These are phyloP conservation scores for Acronicta psi DNA, from an alignment of 2,888 invertebrate genomes.

Conservation along the genomic window DNA sequence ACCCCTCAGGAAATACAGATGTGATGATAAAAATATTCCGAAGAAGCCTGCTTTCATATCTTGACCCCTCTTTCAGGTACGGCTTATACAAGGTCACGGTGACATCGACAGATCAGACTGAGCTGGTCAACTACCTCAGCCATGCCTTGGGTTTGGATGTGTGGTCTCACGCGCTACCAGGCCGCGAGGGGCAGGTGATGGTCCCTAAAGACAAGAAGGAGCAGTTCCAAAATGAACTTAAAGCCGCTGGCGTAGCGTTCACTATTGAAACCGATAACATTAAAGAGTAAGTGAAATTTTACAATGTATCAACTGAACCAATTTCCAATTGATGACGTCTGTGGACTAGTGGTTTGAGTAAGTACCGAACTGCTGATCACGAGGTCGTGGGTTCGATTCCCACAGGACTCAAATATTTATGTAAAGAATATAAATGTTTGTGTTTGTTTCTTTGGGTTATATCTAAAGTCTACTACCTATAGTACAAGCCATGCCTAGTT, in stretches of 20 bases:
- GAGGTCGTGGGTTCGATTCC: too few species aligned
- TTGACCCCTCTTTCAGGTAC: conserved; percentile 57
- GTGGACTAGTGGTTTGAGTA: too few species aligned
- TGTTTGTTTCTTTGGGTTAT: too few species aligned
- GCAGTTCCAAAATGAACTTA: conserved; percentile 67
- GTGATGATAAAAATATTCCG: too few species aligned
- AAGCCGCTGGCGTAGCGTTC: conserved; percentile 62
- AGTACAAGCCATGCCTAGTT: too few species aligned
- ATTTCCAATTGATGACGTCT: too few species aligned
- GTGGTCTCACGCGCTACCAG: conserved; percentile 67
- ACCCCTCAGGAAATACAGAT: too few species aligned
- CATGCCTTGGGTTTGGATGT: conserved; percentile 63
- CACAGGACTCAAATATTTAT: too few species aligned
- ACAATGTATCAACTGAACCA: too few species aligned
- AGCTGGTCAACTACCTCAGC: conserved; percentile 64
- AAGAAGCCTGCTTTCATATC: neutral
- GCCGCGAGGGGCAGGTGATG: conserved; percentile 65
- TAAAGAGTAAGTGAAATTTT: conserved; percentile 74
- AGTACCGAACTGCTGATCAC: too few species aligned
- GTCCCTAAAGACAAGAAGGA: conserved; percentile 64
- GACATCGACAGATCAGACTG: conserved; percentile 59
- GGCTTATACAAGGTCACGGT: conserved; percentile 68
- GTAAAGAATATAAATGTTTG: too few species aligned
- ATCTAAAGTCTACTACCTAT: too few species aligned
- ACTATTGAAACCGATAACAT: conserved; percentile 71